Evolutionary conservation across 2,888 invertebrate species (phyloP).

Genomic region (Drosophila incognita): DNA sequence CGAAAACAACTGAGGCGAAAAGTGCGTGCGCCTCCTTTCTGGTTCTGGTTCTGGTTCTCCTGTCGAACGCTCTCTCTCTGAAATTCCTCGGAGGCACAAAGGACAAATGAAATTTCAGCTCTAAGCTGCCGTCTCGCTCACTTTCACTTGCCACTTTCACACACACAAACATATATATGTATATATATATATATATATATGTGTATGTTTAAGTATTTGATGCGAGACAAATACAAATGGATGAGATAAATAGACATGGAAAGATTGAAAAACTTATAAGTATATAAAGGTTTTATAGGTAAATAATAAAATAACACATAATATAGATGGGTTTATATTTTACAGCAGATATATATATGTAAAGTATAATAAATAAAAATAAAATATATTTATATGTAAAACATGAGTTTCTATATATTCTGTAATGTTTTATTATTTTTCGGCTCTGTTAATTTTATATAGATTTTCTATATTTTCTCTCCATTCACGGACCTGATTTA

Average conservation of each 20-base stretch:
- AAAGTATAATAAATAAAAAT: not conserved
- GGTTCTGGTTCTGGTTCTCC: not conserved
- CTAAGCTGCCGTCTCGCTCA: slow-evolving; percentile 59
- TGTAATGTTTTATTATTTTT: not conserved
- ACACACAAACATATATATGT: slow-evolving; percentile 14
- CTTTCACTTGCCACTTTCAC: slow-evolving; percentile 65
- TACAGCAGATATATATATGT: not conserved
- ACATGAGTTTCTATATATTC: not conserved
- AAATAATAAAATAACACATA: not conserved
- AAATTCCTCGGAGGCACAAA: slow-evolving; percentile 32
- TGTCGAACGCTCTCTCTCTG: slow-evolving; percentile 2
- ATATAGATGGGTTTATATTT: not conserved
- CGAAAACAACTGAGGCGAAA: slow-evolving; percentile 37
- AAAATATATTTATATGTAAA: not conserved
- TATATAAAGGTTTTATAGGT: not conserved
- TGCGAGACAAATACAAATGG: not conserved
- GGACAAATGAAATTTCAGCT: slow-evolving; percentile 78
- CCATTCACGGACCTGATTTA: not conserved
- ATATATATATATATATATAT: not conserved
- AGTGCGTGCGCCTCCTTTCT: slow-evolving; percentile 57
- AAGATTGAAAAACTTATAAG: not conserved
- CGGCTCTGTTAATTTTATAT: not conserved
- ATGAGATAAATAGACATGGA: not conserved
- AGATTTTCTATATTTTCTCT: not conserved
- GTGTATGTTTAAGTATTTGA: not conserved